These are phyloP conservation scores for Fringilla coelebs DNA, from an alignment of 2,797 vertebrate genomes.

Conservation along the genomic window DNA sequence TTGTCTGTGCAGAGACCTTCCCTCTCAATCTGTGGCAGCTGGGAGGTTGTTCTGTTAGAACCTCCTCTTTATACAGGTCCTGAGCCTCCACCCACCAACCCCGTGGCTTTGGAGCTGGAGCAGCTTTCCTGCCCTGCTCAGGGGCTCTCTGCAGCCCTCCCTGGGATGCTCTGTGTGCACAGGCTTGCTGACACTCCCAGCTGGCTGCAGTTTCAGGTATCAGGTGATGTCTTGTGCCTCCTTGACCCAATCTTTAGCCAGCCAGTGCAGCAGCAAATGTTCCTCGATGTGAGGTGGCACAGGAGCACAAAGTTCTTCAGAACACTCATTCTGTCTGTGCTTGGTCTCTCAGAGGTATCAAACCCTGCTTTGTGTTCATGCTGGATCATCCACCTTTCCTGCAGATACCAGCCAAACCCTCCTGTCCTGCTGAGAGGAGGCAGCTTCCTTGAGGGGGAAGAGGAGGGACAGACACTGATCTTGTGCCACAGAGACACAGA, in stretches of 20 bases:
- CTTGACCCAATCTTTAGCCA: neutral
- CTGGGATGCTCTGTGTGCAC: neutral
- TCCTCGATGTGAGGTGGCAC: neutral
- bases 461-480: neutral
- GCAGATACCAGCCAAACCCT: neutral
- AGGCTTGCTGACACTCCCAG: neutral
- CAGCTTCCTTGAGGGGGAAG: neutral
- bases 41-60: neutral
- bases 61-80: rapidly evolving
- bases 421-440: neutral
- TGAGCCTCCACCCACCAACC: neutral
- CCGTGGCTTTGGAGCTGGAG: neutral
- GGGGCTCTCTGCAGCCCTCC: neutral
- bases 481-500: neutral
- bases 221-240: neutral
- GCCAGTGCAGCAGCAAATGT: neutral
- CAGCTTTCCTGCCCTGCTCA: neutral
- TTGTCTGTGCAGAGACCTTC: neutral
- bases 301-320: neutral
- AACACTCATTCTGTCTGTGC: neutral
- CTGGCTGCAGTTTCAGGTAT: neutral
- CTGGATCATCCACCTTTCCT: neutral
- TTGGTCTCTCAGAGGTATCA: neutral
- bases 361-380: neutral
- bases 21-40: neutral